Evolutionary conservation across 2,113 vertebrate species (phyloP).

Genomic region (Callaeas wilsoni): DNA sequence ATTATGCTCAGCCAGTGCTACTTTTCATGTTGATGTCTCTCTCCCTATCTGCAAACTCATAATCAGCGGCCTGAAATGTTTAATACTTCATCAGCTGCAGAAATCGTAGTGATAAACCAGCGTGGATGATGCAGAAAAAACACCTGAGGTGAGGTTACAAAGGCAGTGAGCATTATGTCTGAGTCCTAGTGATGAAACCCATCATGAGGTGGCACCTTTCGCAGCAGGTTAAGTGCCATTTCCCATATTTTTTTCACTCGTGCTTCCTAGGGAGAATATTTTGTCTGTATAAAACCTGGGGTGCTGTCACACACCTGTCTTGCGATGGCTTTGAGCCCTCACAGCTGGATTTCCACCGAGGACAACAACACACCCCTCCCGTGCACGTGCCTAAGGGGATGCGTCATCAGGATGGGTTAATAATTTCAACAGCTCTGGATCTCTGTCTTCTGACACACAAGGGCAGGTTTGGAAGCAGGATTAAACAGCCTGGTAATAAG

Average conservation of each 20-base stretch:
- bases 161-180: background rate
- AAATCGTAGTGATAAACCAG: background rate
- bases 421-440: background rate
- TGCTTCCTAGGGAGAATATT: background rate
- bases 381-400: accelerated
- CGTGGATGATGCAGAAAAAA: background rate
- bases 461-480: background rate
- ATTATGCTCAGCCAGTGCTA: background rate
- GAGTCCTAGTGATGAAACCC: background rate
- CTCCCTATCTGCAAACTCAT: background rate
- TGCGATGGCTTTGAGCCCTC: background rate
- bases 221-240: background rate
- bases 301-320: background rate
- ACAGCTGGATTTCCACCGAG: accelerated
- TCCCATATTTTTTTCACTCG: background rate
- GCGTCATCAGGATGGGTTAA: background rate
- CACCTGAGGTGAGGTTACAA: background rate
- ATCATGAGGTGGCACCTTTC: background rate
- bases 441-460: background rate
- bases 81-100: background rate
- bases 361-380: background rate
- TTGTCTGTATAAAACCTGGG: background rate
- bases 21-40: background rate
- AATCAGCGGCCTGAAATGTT: background rate
- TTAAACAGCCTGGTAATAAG: background rate